Percentiles rank a stretch among this genome's conserved stretches.
Conservation (phyloP, 2,797 vertebrate species). For the Choloepus didactylus region DNA sequence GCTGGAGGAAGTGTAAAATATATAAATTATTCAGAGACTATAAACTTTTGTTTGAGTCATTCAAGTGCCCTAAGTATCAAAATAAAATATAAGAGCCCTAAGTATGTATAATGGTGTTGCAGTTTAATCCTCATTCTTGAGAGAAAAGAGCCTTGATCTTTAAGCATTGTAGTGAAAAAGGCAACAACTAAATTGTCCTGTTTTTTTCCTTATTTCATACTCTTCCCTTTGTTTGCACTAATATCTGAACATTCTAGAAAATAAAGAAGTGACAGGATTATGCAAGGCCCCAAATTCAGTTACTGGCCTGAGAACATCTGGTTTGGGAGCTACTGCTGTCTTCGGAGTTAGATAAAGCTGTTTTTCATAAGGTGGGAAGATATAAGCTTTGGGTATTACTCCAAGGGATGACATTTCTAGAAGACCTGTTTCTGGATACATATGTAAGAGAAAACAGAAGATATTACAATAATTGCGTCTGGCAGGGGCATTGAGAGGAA, state of each 20-base stretch:
- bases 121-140: neutral
- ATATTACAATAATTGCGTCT: neutral
- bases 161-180: neutral
- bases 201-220: neutral
- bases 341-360: neutral
- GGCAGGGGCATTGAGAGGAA: too few relatives aligned
- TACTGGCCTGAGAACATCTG: accelerated
- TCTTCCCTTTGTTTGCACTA: neutral
- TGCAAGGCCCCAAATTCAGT: accelerated
- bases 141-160: neutral
- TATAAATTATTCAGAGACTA: accelerated
- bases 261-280: accelerated
- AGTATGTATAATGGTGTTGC: accelerated
- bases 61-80: accelerated
- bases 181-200: neutral
- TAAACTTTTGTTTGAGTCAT: neutral
- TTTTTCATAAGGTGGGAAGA: neutral
- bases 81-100: neutral
- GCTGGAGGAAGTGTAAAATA: neutral
- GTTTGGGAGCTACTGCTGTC: neutral
- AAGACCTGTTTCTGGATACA: neutral
- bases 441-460: neutral
- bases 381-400: too few relatives aligned
- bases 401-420: neutral
- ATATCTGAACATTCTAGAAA: neutral